Base-by-base conservation (phyloP, 1,140 invertebrate species). In the Hyposmocoma kahamanoa region DNA sequence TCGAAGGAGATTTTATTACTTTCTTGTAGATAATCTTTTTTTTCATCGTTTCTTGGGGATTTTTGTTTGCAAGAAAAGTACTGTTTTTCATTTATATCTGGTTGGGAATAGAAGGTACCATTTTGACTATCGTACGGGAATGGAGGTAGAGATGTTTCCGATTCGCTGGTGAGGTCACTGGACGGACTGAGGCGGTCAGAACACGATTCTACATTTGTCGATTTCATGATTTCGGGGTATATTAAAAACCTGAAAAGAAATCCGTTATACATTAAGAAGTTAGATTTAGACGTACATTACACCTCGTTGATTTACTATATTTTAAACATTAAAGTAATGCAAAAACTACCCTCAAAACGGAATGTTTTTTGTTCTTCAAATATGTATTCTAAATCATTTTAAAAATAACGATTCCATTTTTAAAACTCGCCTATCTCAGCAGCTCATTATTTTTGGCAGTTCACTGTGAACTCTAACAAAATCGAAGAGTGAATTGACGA, bases 111-210 rank as follows among this genome's bases (percentile, higher is more conserved):
- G 45, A 67, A 81, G 55, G 70, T 72, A 5, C 53, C 61, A 20
- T 67, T 74, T 52, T 69, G 71, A 34, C 68, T 74, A 13, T 84
- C 79, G 45, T 83, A 84, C 0, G 78, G 54, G 45, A 83, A 84
- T 3, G 77, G 64, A 8, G 80, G 74, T 41, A 84, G 41, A 0
- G 81, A 84, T 0, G 81, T 79, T 65, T 84, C 81, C 0, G 81
- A 84, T 48, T 83, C 78, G 47, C 68, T 81, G 0, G 78, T 82
- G 11, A 79, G 42, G 43, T 84, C 78, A 34, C 78, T 84, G 0
- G 77, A 73, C 13, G 81, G 75, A 57, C 78, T 84, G 2, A 84
- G 60, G 3, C 81, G 70, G 45, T 82, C 78, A 9, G 76, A 74
- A 53, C 77, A 80, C 2, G 67, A 51, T 8, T 84, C 81, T 77